phyloP scores from a whole-genome alignment of 2,113 vertebrate species.

The Psettodes erumei region DNA sequence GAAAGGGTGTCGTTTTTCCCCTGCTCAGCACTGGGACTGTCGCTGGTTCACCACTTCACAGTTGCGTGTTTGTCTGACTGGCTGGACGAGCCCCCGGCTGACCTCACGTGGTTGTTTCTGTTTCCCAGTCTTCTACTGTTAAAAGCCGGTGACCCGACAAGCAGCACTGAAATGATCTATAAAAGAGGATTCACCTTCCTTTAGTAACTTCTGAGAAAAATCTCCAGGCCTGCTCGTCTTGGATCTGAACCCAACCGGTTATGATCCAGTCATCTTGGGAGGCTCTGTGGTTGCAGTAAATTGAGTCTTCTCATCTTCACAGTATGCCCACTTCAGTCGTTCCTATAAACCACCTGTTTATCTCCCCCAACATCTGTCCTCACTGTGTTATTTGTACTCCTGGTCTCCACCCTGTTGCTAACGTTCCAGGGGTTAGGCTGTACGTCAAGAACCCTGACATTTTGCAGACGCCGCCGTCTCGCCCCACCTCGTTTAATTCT shows the following conservation, averaged over 20 bases:
- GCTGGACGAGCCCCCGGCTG: background rate
- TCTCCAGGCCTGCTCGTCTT: background rate
- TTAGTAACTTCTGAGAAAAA: background rate
- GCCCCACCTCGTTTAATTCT: too few relatives aligned
- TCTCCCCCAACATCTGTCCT: background rate
- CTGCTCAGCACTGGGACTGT: slow-evolving; percentile 29
- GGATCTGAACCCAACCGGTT: background rate
- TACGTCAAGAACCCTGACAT: background rate
- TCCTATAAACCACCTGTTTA: slow-evolving; percentile 8
- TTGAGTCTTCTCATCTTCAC: background rate
- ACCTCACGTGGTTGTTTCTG: background rate
- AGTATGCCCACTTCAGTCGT: background rate
- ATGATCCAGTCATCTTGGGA: background rate
- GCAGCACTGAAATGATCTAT: background rate
- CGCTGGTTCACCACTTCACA: slow-evolving; percentile 17
- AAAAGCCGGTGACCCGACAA: background rate
- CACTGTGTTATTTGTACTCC: background rate
- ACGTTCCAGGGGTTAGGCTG: background rate
- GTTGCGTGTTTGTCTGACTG: slow-evolving; percentile 2
- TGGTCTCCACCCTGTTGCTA: background rate
- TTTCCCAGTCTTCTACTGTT: background rate
- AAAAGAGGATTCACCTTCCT: background rate
- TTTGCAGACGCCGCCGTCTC: background rate
- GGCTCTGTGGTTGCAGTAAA: background rate
- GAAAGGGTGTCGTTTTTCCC: slow-evolving; percentile 33